Percentiles rank a stretch among this genome's conserved stretches.
phyloP scores from a whole-genome alignment of 2,888 invertebrate species.

The Agrypnus murinus region DNA sequence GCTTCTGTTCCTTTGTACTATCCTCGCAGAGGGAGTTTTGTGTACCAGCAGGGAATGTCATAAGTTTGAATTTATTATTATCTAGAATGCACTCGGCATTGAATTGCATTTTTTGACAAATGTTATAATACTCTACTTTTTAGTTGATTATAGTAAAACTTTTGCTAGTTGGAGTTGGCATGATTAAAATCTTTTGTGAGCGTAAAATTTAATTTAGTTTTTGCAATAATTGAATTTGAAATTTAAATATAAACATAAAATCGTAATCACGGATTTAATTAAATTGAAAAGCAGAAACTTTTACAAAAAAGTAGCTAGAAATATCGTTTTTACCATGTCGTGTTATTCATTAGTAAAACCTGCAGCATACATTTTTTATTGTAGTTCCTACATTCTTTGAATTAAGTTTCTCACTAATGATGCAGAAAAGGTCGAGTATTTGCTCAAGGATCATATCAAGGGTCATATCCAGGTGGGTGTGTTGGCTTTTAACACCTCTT shows the following conservation, averaged over 20 bases:
- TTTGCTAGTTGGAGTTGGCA: too few species aligned
- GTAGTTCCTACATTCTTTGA: not conserved
- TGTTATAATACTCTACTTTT: too few species aligned
- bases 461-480: not conserved
- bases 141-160: too few species aligned
- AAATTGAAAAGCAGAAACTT: too few species aligned
- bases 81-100: conserved; percentile 3
- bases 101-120: not conserved
- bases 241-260: too few species aligned
- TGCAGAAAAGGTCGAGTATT: conserved; percentile 31
- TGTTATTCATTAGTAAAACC: conserved; percentile 22
- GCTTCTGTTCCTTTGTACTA: not conserved
- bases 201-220: too few species aligned
- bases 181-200: too few species aligned
- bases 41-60: not conserved
- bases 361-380: not conserved
- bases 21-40: not conserved
- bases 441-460: conserved; percentile 10
- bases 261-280: too few species aligned
- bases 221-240: too few species aligned
- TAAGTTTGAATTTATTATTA: conserved; percentile 10
- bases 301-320: not conserved
- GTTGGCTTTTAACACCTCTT: conserved; percentile 26
- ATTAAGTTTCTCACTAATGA: conserved; percentile 17
- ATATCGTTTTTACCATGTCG: not conserved